phyloP scores from a whole-genome alignment of 2,888 invertebrate genomes.

The Craniophora ligustri region DNA sequence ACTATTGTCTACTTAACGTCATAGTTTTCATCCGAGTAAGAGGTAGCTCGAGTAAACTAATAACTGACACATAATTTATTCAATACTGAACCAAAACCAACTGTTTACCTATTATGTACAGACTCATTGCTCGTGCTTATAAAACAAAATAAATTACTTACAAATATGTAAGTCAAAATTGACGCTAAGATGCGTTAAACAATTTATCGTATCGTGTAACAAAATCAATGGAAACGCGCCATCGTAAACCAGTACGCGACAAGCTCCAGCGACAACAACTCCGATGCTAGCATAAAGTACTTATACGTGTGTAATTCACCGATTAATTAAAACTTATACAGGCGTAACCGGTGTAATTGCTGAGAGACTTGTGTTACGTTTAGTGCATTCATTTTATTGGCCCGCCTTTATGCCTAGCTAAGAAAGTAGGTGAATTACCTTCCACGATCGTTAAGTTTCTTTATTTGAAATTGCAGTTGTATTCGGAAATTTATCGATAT shows the following conservation, averaged over 20 bases:
- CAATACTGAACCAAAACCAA: no score
- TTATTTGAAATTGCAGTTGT: constrained; percentile 37
- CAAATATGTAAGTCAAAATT: no score
- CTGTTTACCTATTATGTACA: no score
- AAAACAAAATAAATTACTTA: no score
- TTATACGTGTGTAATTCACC: constrained; percentile 81
- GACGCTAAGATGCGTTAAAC: no score
- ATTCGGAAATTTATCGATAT: constrained; percentile 15
- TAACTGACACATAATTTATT: no score
- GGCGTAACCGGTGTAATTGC: constrained; percentile 83
- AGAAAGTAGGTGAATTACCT: constrained; percentile 67
- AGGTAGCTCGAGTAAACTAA: no score
- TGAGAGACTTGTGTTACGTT: constrained; percentile 75
- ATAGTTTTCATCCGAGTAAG: no score
- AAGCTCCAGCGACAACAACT: constrained; percentile 65
- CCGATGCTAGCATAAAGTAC: constrained; percentile 72
- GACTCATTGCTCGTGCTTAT: no score
- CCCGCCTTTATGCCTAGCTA: constrained; percentile 41
- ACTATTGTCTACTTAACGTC: no score
- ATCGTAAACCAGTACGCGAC: constrained; percentile 68
- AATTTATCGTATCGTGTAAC: constrained; percentile 8
- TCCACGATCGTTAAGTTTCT: constrained; percentile 56
- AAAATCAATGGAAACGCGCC: constrained; percentile 60
- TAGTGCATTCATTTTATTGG: constrained; percentile 65
- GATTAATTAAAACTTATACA: constrained; percentile 87